phyloP scores from a whole-genome alignment of 1,140 invertebrate species.

The Macrobrachium rosenbergii region DNA sequence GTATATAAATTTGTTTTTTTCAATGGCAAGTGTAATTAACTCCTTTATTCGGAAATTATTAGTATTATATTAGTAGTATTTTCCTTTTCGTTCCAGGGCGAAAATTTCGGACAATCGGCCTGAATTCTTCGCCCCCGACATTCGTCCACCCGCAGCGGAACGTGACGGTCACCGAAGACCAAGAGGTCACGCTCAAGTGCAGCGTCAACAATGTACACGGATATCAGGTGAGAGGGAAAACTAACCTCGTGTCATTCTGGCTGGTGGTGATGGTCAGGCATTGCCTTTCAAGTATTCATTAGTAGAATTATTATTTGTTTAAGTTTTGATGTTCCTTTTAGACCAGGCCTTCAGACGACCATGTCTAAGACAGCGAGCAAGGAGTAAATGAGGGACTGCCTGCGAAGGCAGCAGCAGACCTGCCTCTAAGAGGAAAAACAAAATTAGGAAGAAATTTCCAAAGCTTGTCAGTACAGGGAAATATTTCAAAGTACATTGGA shows the following conservation, averaged over 20 bases:
- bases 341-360: too few species aligned
- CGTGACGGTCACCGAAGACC: slow-evolving; percentile 55
- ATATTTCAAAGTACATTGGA: too few species aligned
- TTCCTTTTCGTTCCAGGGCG: not conserved
- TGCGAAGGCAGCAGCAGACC: too few species aligned
- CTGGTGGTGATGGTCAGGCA: not conserved
- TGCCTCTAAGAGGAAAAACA: too few species aligned
- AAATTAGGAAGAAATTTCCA: too few species aligned
- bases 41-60: too few species aligned
- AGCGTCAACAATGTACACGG: slow-evolving; percentile 56
- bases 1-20: too few species aligned
- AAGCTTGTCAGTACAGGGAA: too few species aligned
- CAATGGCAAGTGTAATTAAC: too few species aligned
- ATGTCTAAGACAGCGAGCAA: too few species aligned
- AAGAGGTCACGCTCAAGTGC: slow-evolving; percentile 60
- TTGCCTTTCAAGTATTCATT: not conserved
- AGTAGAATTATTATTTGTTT: not conserved
- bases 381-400: too few species aligned
- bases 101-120: not conserved
- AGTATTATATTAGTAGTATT: too few species aligned
- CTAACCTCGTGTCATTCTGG: not conserved
- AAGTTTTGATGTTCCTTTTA: not conserved
- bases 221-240: slow-evolving; percentile 71
- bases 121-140: slow-evolving; percentile 23
- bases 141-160: slow-evolving; percentile 60